These are phyloP conservation scores for Tryphoninae sp. DNA, from an alignment of 2,888 invertebrate genomes.

Conservation along the genomic window DNA sequence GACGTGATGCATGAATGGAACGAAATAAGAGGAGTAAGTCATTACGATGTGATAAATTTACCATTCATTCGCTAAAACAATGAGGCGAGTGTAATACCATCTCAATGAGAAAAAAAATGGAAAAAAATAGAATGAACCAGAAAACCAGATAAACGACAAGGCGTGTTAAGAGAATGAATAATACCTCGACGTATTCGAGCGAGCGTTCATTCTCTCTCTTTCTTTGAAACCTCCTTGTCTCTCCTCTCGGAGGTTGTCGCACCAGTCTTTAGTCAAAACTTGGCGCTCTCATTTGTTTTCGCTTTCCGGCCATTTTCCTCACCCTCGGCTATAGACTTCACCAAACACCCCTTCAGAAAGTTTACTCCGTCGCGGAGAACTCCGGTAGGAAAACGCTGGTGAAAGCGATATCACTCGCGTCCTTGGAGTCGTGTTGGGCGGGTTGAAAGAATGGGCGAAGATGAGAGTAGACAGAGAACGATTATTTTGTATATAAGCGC, in stretches of 20 bases:
- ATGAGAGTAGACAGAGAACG: conserved; percentile 24
- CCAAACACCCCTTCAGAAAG: conserved; percentile 53
- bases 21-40: neutral
- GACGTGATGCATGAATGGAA: neutral
- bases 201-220: neutral
- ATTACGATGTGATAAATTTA: conserved; percentile 12
- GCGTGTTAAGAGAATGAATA: conserved; percentile 44
- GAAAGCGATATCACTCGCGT: conserved; percentile 48
- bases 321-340: conserved; percentile 14
- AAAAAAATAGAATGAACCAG: neutral
- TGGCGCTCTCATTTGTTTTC: conserved; percentile 58
- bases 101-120: neutral
- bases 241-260: conserved; percentile 8
- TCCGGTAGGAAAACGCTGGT: conserved; percentile 26
- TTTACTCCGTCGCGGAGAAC: conserved; percentile 33
- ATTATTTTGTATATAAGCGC: conserved; percentile 56
- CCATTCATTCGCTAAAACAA: conserved; percentile 18
- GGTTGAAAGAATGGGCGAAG: conserved; percentile 17
- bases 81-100: conserved; percentile 12
- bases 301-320: conserved; percentile 46
- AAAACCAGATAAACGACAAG: conserved; percentile 22
- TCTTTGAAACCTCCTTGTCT: conserved; percentile 8
- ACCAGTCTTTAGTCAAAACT: conserved; percentile 51
- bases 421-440: conserved; percentile 23
- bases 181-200: conserved; percentile 37